Evolutionary conservation across 35 echinoderm and acorn worm genomes (phyloP).

Genomic region (Patiria miniata): DNA sequence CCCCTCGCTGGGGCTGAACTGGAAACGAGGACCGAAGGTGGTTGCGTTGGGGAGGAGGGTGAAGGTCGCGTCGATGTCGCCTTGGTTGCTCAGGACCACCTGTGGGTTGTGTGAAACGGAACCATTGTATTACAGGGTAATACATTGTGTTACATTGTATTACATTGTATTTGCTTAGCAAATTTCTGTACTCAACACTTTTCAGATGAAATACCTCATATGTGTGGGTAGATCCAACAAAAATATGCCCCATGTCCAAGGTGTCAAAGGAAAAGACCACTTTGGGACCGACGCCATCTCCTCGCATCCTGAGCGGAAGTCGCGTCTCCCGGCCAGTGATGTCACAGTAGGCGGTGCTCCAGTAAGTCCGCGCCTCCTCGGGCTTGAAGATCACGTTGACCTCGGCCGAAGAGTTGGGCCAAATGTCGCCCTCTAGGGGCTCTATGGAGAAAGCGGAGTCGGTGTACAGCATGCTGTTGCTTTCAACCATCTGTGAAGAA

Average conservation of each 20-base stretch:
- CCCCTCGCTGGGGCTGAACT: conserved; percentile 82
- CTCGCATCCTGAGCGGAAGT: conserved; percentile 79
- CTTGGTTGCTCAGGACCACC: conserved; percentile 90
- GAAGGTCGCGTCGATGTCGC: conserved; percentile 94
- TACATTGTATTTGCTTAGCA: too few relatives aligned
- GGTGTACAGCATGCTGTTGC: conserved; percentile 83
- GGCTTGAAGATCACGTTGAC: conserved; percentile 90
- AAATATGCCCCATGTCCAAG: conserved; percentile 96
- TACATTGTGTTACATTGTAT: too few relatives aligned
- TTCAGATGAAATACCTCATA: conserved; percentile 77
- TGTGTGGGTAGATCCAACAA: conserved; percentile 88
- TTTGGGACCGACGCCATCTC: conserved; percentile 92
- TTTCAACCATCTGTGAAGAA: conserved; percentile 68
- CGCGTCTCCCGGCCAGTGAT: conserved; percentile 88
- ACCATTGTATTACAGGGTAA: too few relatives aligned
- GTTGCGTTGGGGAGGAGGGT: conserved; percentile 62
- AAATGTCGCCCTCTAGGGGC: conserved; percentile 83
- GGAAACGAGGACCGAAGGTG: conserved; percentile 93
- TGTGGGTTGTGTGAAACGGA: conserved; percentile 14
- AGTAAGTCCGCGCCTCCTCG: conserved; percentile 71
- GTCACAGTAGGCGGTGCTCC: conserved; percentile 93
- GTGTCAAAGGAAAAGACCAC: conserved; percentile 83
- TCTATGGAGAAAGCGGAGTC: conserved; percentile 85
- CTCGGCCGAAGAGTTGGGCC: conserved; percentile 83
- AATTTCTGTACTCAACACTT: too few relatives aligned